Evolutionary conservation across 2,888 invertebrate genomes (phyloP), one percentile per base, ranked within the genome.

Genomic region (Ypsolopha scabrella): DNA sequence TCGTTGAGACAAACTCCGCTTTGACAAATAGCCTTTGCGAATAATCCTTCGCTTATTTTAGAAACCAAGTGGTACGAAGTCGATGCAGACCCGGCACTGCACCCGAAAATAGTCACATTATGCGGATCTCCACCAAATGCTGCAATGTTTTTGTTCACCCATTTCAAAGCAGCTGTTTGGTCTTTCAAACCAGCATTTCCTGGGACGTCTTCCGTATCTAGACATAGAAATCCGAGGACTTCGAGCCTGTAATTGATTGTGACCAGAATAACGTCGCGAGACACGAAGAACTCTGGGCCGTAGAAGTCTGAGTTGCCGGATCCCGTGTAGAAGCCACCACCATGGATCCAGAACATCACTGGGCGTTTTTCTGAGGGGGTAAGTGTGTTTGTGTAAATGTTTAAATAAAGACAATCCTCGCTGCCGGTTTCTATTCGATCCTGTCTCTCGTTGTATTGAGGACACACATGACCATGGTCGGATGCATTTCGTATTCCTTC

Each of bases 341-440:
- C 87, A 58, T 87, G 87, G 36, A 87, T 85, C 86, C 86, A 87
- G 34, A 87, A 69, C 75, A 87, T 73, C 1, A 87, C 87, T 0
- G 87, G 82, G 1, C 70, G 60, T 0, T 54, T 61, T 43, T 54
- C 51, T 1, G 61, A 7, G 2, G 73, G 70, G 1, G 56, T 57
- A 6, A 75, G 53, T 24, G 58, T 61, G 56, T 68, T 74, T 7
- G 90, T 87, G 68, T 90, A 93, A 0, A 93, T 89, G 66, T 93
- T 93, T 13, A 93, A 74, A 62, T 89, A 91, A 6, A 93, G 87
- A 56, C 93, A 93, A 65, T 90, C 90, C 62, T 90, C 90, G 58
- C 81, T 87, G 51, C 90, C 90, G 41, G 76, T 67, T 38, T 88
- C 85, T 9, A 77, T 76, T 11, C 87, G 77, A 53, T 88, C 85